Evolutionary conservation across 2,113 vertebrate species (phyloP), one percentile per base, ranked within the genome.

Genomic region (Sciurus niger): DNA sequence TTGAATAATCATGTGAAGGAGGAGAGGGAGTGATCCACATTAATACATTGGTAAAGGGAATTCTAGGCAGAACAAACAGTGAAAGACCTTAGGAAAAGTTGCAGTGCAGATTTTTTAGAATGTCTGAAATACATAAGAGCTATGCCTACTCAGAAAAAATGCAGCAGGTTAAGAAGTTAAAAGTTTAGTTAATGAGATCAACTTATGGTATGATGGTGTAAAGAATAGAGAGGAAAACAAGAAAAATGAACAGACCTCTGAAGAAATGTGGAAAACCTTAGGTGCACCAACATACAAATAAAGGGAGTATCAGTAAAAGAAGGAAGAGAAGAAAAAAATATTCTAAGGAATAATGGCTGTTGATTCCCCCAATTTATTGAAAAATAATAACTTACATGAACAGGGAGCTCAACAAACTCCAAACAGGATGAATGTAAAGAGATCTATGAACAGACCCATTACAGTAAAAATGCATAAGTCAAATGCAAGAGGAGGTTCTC

Each of bases 391-490:
- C 12, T 20, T 84, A 32, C 60, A 85, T 9, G 67, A 43, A 13
- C 34, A 55, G 72, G n/a, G 77, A 77, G 12, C 46, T 68, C 46
- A 85, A 28, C 34, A 77, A 43, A 43, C 5, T 85, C 28, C 60
- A 55, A 43, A 40, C 32, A 77, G 20, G 82, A 34, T 43, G 65
- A 74, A 76, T 51, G 14, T 58, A 76, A 53, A 40, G 25, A 84
- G 18, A 43, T 32, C 46, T 18, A 25, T 11, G 65, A 84, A 34
- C 25, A 65, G 34, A 37, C 34, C 73, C 25, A 32, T 17, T 51
- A 12, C 34, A 40, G 58, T 77, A 77, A 85, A 93, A 92, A 65
- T 74, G 70, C 46, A 16, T 24, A 92, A 91, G 32, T 85, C 65
- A 85, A 46, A 68, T 43, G 16, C 18, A 74, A 83, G 53, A 90